These are phyloP conservation scores for Carpatolechia fugitivella DNA, from an alignment of 2,888 invertebrate species.

Conservation along the genomic window DNA sequence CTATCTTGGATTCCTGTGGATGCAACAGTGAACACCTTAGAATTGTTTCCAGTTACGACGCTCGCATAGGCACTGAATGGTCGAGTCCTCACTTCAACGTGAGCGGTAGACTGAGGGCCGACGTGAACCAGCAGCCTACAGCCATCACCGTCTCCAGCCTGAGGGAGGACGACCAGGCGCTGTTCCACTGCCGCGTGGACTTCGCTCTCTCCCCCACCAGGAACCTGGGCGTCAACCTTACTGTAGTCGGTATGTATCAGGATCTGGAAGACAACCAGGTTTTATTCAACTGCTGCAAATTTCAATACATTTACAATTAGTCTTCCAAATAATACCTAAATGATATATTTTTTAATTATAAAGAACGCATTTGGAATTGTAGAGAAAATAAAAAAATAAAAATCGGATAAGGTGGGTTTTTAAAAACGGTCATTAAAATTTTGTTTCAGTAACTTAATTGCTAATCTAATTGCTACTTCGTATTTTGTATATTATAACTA, in stretches of 20 bases:
- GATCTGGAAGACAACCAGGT: not conserved
- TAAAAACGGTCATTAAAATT: too few relatives aligned
- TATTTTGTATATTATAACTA: too few relatives aligned
- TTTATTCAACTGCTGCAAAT: not conserved
- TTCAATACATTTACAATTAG: too few relatives aligned
- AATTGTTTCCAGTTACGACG: conserved; percentile 67
- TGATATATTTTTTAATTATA: too few relatives aligned
- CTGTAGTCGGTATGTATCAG: conserved; percentile 66
- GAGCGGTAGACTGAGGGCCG: conserved; percentile 47
- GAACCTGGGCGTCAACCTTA: conserved; percentile 77
- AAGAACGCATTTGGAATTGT: too few relatives aligned
- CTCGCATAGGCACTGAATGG: conserved; percentile 60
- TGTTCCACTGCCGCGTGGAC: conserved; percentile 81
- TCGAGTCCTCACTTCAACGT: conserved; percentile 58
- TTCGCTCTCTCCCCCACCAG: conserved; percentile 78
- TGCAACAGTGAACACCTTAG: too few relatives aligned
- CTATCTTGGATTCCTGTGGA: too few relatives aligned
- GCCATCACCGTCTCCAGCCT: conserved; percentile 51
- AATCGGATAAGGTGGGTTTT: too few relatives aligned
- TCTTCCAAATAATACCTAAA: too few relatives aligned
- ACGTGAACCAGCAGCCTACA: conserved; percentile 50
- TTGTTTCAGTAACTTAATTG: too few relatives aligned
- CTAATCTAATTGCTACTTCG: too few relatives aligned
- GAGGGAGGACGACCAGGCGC: conserved; percentile 61
- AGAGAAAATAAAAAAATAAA: too few relatives aligned